phyloP scores from a whole-genome alignment of 2,888 invertebrate genomes.

The Micoletzkya japonica region DNA sequence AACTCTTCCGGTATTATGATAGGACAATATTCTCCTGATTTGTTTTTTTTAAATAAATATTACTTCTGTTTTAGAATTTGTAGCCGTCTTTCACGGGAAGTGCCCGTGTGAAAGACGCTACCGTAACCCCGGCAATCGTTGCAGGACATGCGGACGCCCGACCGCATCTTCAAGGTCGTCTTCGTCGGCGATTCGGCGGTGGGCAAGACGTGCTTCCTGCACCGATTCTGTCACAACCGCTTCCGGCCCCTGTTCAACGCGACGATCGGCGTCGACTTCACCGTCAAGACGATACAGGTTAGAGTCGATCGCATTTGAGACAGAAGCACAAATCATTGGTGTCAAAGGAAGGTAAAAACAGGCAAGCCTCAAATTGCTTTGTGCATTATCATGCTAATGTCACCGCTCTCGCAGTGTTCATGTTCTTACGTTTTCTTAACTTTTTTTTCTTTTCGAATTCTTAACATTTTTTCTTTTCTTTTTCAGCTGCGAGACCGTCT shows the following conservation, averaged over 20 bases:
- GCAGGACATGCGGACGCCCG: constrained; percentile 58
- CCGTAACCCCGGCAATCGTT: no score
- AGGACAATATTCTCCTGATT: no score
- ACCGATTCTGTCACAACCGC: constrained; percentile 68
- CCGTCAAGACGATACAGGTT: constrained; percentile 65
- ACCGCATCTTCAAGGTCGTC: constrained; percentile 70
- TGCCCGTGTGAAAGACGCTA: no score
- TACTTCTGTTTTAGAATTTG: no score
- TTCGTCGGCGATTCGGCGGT: constrained; percentile 71
- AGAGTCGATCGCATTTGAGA: no score
- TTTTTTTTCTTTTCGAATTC: constrained; percentile 1
- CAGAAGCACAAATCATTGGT: no score
- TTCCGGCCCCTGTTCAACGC: constrained; percentile 69
- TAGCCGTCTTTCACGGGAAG: no score
- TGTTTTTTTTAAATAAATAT: no score
- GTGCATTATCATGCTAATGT: neutral
- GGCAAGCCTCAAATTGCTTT: neutral
- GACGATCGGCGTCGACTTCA: constrained; percentile 71
- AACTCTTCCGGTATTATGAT: no score
- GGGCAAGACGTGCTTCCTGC: constrained; percentile 70
- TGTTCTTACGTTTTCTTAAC: neutral
- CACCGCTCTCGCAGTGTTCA: neutral
- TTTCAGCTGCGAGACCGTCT: constrained; percentile 50
- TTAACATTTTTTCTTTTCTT: neutral
- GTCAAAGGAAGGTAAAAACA: neutral